Conservation (phyloP, 2,113 vertebrate genomes). For the Dasypus novemcinctus region DNA sequence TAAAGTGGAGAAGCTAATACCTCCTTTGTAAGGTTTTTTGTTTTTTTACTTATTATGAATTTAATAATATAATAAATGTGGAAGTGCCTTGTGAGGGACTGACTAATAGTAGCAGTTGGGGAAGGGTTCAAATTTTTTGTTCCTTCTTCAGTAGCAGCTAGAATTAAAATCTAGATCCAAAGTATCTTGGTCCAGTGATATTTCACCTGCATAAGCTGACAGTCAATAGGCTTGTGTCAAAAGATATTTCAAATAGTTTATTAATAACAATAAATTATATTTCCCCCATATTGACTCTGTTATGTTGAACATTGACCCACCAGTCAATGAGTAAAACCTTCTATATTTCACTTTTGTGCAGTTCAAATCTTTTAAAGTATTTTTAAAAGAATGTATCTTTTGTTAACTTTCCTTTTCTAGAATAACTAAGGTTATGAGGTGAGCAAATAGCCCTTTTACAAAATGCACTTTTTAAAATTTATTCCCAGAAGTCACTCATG, state of each 20-base stretch:
- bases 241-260: not conserved
- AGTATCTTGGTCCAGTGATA: too few relatives aligned
- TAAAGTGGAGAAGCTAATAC: not conserved
- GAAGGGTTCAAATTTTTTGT: not conserved
- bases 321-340: not conserved
- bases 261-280: not conserved
- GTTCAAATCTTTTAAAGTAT: not conserved
- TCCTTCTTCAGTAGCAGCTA: not conserved
- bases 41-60: not conserved
- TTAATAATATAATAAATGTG: not conserved
- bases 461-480: slow-evolving; percentile 59
- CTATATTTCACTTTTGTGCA: not conserved
- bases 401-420: slow-evolving; percentile 53
- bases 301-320: not conserved
- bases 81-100: not conserved
- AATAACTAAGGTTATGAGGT: slow-evolving; percentile 47
- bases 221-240: not conserved
- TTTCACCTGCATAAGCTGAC: not conserved
- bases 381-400: slow-evolving; percentile 16
- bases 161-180: not conserved
- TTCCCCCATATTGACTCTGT: not conserved
- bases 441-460: slow-evolving; percentile 28
- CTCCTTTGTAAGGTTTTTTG: not conserved
- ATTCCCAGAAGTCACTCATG: slow-evolving; percentile 58
- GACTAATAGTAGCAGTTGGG: not conserved